Percentiles rank a stretch among this genome's conserved stretches.
Evolutionary conservation across 2,113 vertebrate genomes (phyloP).

Genomic region (Xiphophorus hellerii): DNA sequence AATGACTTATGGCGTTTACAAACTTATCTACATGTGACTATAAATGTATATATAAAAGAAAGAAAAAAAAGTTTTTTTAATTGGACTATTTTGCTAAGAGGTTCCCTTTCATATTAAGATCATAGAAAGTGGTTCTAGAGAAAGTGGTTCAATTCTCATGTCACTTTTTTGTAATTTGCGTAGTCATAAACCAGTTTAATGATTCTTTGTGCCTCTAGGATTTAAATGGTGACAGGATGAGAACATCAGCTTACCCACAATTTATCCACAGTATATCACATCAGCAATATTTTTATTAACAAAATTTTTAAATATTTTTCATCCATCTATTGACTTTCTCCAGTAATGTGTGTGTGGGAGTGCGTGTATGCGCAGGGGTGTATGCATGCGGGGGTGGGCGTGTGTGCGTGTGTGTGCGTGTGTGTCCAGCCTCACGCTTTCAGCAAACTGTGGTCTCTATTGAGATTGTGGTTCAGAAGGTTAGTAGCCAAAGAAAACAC

Average conservation of each 20-base stretch:
- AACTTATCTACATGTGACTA: not conserved
- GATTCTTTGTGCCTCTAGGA: not conserved
- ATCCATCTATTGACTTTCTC: not conserved
- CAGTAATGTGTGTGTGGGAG: not conserved
- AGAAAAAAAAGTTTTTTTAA: not conserved
- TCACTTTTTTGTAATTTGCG: not conserved
- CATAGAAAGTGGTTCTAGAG: not conserved
- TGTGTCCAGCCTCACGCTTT: slow-evolving; percentile 91
- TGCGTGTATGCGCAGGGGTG: not conserved
- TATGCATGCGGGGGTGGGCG: slow-evolving; percentile 9
- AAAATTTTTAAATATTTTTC: not conserved
- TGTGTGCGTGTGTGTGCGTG: slow-evolving; percentile 12
- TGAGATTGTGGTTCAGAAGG: slow-evolving; percentile 94
- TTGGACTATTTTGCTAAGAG: not conserved
- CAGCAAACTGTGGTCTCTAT: slow-evolving; percentile 92
- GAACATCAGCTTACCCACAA: no score
- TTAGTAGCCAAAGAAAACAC: slow-evolving; percentile 96
- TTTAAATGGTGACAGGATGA: no score
- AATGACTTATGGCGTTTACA: not conserved
- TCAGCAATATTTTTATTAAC: not conserved
- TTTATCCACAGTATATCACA: not conserved
- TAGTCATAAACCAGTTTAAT: not conserved
- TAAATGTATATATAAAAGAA: not conserved
- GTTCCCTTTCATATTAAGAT: not conserved
- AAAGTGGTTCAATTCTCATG: not conserved